Conservation (phyloP, 2,888 invertebrate genomes). For the Oligia fasciuncula region DNA sequence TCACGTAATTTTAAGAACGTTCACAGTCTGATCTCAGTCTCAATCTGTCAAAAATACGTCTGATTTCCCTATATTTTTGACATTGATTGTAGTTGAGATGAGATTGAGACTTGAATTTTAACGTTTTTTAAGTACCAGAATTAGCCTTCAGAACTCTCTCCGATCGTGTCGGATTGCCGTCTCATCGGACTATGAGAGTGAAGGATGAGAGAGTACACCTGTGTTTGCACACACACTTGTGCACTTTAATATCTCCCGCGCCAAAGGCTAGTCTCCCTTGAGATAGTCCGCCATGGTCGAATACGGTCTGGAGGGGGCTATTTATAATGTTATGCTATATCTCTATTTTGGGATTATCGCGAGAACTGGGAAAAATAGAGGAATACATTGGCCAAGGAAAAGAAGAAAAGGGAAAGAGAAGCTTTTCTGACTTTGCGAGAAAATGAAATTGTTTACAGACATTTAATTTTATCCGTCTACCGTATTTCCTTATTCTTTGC, state of each 20-base stretch:
- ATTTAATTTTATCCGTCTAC: background rate
- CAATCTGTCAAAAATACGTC: no score
- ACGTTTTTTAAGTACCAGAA: no score
- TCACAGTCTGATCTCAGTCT: no score
- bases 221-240: background rate
- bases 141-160: background rate
- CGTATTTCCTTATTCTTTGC: slow-evolving; percentile 24
- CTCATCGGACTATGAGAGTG: background rate
- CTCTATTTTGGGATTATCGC: background rate
- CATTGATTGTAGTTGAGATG: no score
- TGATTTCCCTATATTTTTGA: no score
- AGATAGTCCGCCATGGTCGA: background rate
- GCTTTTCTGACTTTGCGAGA: background rate
- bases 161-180: background rate
- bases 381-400: background rate
- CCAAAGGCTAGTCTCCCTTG: background rate
- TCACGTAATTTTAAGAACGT: no score
- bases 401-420: no score
- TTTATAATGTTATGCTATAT: background rate
- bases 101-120: no score
- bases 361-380: background rate
- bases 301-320: background rate
- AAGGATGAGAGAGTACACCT: background rate
- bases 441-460: background rate
- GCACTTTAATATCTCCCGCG: background rate